Conservation (phyloP, 2,888 invertebrate species). For the Aelia acuminata region DNA sequence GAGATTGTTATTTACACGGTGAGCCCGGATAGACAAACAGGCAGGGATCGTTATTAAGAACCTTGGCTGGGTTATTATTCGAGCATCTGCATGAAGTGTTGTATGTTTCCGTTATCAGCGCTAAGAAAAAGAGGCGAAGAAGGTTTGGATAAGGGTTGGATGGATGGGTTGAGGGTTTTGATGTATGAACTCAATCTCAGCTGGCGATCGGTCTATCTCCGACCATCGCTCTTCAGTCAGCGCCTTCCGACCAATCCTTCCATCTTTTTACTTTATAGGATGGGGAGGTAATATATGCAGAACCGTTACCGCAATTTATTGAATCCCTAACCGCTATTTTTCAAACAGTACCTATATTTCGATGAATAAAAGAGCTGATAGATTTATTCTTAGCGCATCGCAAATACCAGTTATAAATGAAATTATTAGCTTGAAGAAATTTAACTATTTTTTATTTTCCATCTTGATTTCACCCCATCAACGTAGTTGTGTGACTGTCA, state of each 20-base stretch:
- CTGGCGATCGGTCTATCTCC: slow-evolving; percentile 31
- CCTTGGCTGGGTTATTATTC: neutral
- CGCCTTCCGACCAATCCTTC: slow-evolving; percentile 29
- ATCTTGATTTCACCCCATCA: too few relatives aligned
- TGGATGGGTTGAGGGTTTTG: slow-evolving; percentile 38
- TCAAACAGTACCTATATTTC: neutral
- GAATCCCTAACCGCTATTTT: neutral
- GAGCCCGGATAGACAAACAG: neutral
- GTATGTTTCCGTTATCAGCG: neutral
- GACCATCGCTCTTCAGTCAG: slow-evolving; percentile 38
- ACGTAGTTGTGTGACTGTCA: too few relatives aligned
- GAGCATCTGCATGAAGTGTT: neutral
- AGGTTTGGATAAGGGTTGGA: slow-evolving; percentile 45
- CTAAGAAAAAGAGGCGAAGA: slow-evolving; percentile 13
- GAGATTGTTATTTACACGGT: neutral
- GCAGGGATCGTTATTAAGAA: neutral
- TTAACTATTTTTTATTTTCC: too few relatives aligned
- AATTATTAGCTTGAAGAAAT: too few relatives aligned
- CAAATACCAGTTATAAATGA: neutral
- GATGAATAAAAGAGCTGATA: neutral
- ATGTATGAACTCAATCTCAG: slow-evolving; percentile 46
- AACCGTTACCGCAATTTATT: slow-evolving; percentile 12
- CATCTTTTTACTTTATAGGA: slow-evolving; percentile 44
- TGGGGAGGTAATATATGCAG: neutral
- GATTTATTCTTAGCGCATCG: neutral